Evolutionary conservation across 2,797 vertebrate species (phyloP), one percentile per base, ranked within the genome.

Genomic region (Apogon talboti): DNA sequence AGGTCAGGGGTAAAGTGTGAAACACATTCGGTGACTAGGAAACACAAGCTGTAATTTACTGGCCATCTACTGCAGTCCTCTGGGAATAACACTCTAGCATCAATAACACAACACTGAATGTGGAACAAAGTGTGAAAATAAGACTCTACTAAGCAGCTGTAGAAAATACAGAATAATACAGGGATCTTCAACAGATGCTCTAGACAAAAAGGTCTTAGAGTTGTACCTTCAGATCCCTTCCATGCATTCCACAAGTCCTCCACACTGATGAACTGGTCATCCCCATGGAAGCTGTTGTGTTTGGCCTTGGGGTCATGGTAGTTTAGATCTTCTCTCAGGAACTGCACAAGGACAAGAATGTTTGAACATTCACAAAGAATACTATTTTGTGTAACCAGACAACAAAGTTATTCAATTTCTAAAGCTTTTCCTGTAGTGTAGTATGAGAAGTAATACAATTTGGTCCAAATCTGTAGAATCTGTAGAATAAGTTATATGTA

Each of bases 271-370:
- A 98, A 95, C 70, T 98, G 97, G 90, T 99, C 98, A 13, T 98
- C 97, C 1, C 97, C 96, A 6, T 99, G 98, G 89, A 99, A 99
- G 66, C 86, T 98, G 94, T 96, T 99, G 81, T 99, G 98, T 74
- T 97, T 98, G 69, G 95, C 95, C n/a, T 97, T 97, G 0, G 98
- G 96, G 81, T 99, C 98, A 2, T 98, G 97, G 79, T 99, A 99
- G 83, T 99, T 99, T 46, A 99, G 88, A 87, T 99, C 97, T 87
- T 98, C 98, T 83, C 97, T 94, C 85, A 99, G 87, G 88, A 99
- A 99, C 98, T 99, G 81, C 49, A 52, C 77, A n/a, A 62, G 0
- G 45, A 79, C 12, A 78, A 42, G 9, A 4, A 56, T 1, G 24
- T 44, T 70, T 61, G 18, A 2, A 54, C 7, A 43, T 9, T 76